A percentile compares a stretch with the other conserved stretches of the same genome.
These are phyloP conservation scores for Erebia aethiops DNA, from an alignment of 2,888 invertebrate species.

Conservation along the genomic window DNA sequence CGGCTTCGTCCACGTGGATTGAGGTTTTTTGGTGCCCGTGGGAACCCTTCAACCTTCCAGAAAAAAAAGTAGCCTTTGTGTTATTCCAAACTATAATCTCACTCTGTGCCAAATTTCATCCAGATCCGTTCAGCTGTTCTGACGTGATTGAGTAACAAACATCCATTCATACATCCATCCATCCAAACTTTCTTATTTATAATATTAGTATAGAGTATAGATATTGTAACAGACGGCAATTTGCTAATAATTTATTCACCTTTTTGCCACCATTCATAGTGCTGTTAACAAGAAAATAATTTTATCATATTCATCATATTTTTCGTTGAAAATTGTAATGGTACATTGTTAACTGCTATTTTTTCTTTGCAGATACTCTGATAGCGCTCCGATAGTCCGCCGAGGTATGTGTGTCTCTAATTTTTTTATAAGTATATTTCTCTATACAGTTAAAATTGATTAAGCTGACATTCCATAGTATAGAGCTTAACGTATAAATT, in stretches of 20 bases:
- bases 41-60: too few relatives aligned
- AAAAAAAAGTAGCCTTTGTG: too few relatives aligned
- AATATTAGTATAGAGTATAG: not conserved
- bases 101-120: too few relatives aligned
- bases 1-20: too few relatives aligned
- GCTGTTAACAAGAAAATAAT: constrained; percentile 8
- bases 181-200: too few relatives aligned
- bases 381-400: constrained; percentile 43
- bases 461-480: constrained; percentile 2
- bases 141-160: too few relatives aligned
- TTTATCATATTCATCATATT: constrained; percentile 13
- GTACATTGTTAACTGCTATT: constrained; percentile 10
- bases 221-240: not conserved
- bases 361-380: constrained; percentile 49
- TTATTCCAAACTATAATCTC: too few relatives aligned
- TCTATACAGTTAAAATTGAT: constrained; percentile 11
- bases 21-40: too few relatives aligned
- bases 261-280: not conserved
- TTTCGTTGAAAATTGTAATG: not conserved
- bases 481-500: not conserved
- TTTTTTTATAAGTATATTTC: constrained; percentile 18
- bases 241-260: not conserved
- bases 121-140: too few relatives aligned
- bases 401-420: constrained; percentile 48
- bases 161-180: too few relatives aligned